Evolutionary conservation across 1,140 invertebrate genomes (phyloP), one percentile per base, ranked within the genome.

Genomic region (Lamellibrachia luymesi): DNA sequence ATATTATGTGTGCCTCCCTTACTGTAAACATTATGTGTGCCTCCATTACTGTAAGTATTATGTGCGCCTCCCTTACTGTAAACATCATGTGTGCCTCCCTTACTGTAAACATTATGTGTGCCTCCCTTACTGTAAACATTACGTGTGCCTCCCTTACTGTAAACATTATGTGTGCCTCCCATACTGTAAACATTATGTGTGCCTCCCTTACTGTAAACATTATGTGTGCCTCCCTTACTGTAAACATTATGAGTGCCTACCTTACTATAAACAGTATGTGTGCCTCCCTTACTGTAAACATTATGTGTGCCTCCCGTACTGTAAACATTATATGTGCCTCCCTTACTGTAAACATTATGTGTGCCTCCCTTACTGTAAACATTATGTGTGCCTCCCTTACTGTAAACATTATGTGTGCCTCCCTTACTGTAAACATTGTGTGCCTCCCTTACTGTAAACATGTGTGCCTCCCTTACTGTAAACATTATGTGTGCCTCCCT

Each of bases 321-420:
- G 38, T 38, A 38, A 38, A 38, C 38, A 38, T 38, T n/a, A n/a
- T n/a, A n/a, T n/a, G n/a, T n/a, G n/a, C n/a, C n/a, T n/a, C n/a
- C n/a, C n/a, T n/a, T n/a, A n/a, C n/a, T 1, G 38, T 38, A 38
- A 38, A 38, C 1, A 38, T 38, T 7, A 93, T 96, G 38, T 96
- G 96, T 93, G 94, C 94, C 17, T 96, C 95, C 94, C 96, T 95
- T 93, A 95, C 95, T 1, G 38, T 38, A 38, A 38, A 38, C 38
- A 95, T 95, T 7, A 93, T 96, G 38, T 96, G 96, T 93, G 94
- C 94, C 17, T 96, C 95, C 94, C 96, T 95, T 93, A 95, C 95
- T 1, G 38, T 38, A 38, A 38, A 38, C 38, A 38, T 38, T 7
- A 93, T 96, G 38, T 96, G 96, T 93, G 94, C 94, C 17, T 96